These are phyloP conservation scores for Pristionchus maxplancki DNA, from an alignment of 2,888 invertebrate genomes.

Conservation along the genomic window DNA sequence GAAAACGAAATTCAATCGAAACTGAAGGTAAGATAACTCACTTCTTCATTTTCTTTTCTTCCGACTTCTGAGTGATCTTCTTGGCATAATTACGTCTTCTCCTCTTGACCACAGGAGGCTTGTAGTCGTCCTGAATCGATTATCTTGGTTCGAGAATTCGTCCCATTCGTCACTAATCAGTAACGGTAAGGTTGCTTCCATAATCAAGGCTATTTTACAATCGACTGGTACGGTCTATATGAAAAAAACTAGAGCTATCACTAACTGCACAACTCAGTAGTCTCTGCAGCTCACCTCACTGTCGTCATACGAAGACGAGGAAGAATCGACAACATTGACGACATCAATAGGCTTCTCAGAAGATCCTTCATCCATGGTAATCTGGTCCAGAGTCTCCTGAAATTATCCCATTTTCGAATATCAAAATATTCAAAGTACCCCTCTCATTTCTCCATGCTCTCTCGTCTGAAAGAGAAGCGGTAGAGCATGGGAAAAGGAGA, in stretches of 20 bases:
- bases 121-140: slow-evolving; percentile 29
- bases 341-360: neutral
- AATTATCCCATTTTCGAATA: neutral
- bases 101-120: neutral
- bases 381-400: neutral
- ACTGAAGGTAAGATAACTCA: neutral
- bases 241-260: neutral
- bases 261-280: neutral
- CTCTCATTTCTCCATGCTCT: too few species aligned
- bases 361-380: neutral
- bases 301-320: neutral
- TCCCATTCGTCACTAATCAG: too few species aligned
- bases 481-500: too few species aligned
- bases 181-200: too few species aligned
- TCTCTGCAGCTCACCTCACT: neutral
- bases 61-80: too few species aligned
- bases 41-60: neutral
- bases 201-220: too few species aligned
- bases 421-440: too few species aligned
- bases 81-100: neutral
- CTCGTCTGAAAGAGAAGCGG: too few species aligned
- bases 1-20: neutral
- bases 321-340: neutral
- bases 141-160: too few species aligned
- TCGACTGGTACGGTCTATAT: too few species aligned